Evolutionary conservation across 2,888 invertebrate species (phyloP).

Genomic region (Allophyes oxyacanthae): DNA sequence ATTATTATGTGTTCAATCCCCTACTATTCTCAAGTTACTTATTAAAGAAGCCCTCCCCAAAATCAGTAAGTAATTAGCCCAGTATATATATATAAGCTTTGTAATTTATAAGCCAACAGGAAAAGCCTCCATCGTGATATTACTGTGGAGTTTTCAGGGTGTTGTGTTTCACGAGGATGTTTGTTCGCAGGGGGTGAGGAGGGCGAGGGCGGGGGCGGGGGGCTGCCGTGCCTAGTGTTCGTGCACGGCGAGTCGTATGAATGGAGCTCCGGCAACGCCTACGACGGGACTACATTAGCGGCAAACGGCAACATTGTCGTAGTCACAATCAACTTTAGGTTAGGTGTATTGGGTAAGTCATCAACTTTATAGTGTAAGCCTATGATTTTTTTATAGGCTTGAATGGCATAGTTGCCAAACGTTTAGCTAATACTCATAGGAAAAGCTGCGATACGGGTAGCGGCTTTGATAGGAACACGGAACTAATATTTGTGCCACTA

Average conservation of each 20-base stretch:
- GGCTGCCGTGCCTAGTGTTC: slow-evolving; percentile 95
- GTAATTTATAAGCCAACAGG: slow-evolving; percentile 16
- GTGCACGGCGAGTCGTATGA: slow-evolving; percentile 98
- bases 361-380: too few relatives aligned
- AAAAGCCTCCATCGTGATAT: slow-evolving; percentile 10
- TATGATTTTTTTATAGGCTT: too few relatives aligned
- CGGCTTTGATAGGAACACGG: too few relatives aligned
- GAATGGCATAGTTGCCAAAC: too few relatives aligned
- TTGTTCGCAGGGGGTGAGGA: slow-evolving; percentile 70
- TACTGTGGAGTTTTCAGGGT: slow-evolving; percentile 23
- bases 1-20: background rate
- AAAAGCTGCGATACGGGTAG: too few relatives aligned
- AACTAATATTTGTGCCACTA: too few relatives aligned
- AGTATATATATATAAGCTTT: slow-evolving; percentile 16
- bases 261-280: slow-evolving; percentile 99
- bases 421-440: too few relatives aligned
- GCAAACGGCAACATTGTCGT: slow-evolving; percentile 97
- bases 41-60: too few relatives aligned
- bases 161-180: slow-evolving; percentile 1
- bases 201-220: slow-evolving; percentile 80
- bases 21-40: too few relatives aligned
- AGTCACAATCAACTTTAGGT: slow-evolving; percentile 97
- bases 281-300: slow-evolving; percentile 98
- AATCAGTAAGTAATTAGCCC: background rate
- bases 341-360: slow-evolving; percentile 94